phyloP scores from a whole-genome alignment of 2,113 vertebrate genomes.

The Myrmophylax atrothorax region DNA sequence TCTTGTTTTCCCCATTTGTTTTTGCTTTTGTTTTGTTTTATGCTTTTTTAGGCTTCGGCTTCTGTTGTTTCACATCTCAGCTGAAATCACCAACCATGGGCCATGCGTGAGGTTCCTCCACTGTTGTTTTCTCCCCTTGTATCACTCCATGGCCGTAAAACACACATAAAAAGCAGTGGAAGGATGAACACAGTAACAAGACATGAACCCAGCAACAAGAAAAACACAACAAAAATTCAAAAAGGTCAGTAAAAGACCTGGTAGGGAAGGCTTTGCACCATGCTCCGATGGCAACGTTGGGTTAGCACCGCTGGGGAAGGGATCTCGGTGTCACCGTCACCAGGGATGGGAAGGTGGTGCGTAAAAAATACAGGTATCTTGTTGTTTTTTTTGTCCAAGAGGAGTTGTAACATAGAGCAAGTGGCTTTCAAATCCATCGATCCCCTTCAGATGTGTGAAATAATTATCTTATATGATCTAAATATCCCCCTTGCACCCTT shows the following conservation, averaged over 20 bases:
- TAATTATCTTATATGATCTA: not conserved
- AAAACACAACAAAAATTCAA: not conserved
- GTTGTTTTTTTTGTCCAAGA: not conserved
- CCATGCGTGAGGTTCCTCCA: not conserved
- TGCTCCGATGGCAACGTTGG: not conserved
- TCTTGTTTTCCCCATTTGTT: not conserved
- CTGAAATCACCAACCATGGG: not conserved
- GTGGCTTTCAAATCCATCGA: not conserved
- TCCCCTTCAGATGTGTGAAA: not conserved
- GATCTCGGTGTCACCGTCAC: not conserved
- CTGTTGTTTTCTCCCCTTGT: not conserved
- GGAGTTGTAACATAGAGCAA: not conserved
- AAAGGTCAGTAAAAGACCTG: not conserved
- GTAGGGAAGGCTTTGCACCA: conserved; percentile 1
- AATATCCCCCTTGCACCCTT: not conserved
- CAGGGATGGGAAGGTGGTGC: not conserved
- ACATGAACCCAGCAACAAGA: conserved; percentile 16
- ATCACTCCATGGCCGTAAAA: not conserved
- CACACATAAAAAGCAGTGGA: not conserved
- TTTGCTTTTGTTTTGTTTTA: not conserved
- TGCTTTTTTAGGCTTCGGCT: not conserved
- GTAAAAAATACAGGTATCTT: not conserved
- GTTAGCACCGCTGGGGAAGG: not conserved
- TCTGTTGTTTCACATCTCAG: not conserved
- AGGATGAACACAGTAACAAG: conserved; percentile 24